Evolutionary conservation across 2,888 invertebrate genomes (phyloP).

Genomic region (Machimus atricapillus): DNA sequence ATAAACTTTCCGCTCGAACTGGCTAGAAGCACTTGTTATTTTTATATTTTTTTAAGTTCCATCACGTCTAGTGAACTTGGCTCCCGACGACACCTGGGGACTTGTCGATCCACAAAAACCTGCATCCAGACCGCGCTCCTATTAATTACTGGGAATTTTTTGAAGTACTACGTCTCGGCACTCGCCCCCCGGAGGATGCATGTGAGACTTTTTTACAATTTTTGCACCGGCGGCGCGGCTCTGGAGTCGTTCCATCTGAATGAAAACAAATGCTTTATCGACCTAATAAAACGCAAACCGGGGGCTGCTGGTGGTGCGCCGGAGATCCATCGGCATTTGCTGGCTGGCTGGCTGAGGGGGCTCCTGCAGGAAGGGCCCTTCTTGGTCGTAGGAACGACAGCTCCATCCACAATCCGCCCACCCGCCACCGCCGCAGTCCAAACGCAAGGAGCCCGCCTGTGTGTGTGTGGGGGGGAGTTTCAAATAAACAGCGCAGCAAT

Average conservation of each 20-base stretch:
- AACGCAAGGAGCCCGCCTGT: not conserved
- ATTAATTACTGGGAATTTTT: not conserved
- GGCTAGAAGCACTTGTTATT: not conserved
- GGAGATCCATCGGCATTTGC: constrained; percentile 4
- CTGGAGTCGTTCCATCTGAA: not conserved
- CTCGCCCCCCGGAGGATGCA: not conserved
- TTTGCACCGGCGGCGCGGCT: not conserved
- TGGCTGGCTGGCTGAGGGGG: not conserved
- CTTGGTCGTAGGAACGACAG: not conserved
- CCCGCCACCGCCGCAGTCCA: not conserved
- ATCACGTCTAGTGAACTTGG: not conserved
- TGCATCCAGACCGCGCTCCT: not conserved
- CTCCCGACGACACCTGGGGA: not conserved
- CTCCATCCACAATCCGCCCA: not conserved
- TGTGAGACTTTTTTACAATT: not conserved
- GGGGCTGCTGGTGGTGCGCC: not conserved
- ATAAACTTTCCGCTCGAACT: not conserved
- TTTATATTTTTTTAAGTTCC: not conserved
- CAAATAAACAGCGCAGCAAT: not conserved
- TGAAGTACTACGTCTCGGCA: not conserved
- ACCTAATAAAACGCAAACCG: not conserved
- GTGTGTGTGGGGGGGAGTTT: not conserved
- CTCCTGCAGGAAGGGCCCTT: not conserved
- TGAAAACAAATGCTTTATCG: constrained; percentile 35
- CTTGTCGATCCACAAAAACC: not conserved